Percentiles rank a stretch among this genome's conserved stretches.
Conservation (phyloP, 1,140 invertebrate genomes). For the Drosophila pachea region DNA sequence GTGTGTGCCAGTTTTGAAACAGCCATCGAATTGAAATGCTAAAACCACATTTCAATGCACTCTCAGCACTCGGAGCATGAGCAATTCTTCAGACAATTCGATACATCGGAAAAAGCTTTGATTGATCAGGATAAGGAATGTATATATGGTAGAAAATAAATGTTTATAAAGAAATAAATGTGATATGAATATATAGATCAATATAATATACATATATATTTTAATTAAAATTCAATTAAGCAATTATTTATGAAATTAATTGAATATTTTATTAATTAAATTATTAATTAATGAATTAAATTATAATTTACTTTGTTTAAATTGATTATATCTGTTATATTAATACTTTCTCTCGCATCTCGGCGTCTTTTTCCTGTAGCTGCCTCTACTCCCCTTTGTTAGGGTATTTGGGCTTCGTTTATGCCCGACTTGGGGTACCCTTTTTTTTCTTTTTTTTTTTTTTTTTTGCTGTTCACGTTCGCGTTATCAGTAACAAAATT, state of each 20-base stretch:
- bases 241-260: not conserved
- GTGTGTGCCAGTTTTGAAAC: constrained; percentile 44
- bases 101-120: too few species aligned
- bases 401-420: not conserved
- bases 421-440: not conserved
- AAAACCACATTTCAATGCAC: constrained; percentile 22
- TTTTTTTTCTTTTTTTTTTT: too few species aligned
- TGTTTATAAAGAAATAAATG: not conserved
- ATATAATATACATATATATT: not conserved
- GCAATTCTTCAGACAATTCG: too few species aligned
- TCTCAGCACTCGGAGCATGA: not conserved
- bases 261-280: too few species aligned
- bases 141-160: too few species aligned
- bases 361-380: too few species aligned
- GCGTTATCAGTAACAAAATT: constrained; percentile 63
- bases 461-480: constrained; percentile 9
- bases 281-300: too few species aligned
- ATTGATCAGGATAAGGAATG: too few species aligned
- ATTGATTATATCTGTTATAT: too few species aligned
- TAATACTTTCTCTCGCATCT: too few species aligned
- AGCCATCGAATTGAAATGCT: constrained; percentile 31
- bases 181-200: not conserved
- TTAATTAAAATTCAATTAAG: not conserved
- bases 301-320: too few species aligned
- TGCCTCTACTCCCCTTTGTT: not conserved